These are phyloP conservation scores for Gambelia wislizenii DNA, from an alignment of 2,797 vertebrate species.

Conservation along the genomic window DNA sequence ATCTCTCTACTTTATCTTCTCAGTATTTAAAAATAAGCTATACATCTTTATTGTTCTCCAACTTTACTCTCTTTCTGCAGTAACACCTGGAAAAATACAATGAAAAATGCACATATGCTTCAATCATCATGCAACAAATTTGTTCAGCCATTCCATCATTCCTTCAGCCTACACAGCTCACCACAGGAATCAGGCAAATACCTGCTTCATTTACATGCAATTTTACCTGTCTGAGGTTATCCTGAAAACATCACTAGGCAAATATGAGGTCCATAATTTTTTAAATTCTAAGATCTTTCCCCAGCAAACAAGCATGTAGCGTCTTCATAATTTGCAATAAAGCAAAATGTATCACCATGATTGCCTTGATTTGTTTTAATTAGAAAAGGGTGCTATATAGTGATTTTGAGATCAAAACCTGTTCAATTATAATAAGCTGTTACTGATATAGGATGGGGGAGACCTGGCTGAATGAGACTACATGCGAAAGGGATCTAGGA, in stretches of 20 bases:
- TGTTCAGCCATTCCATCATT: neutral
- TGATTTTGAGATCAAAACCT: neutral
- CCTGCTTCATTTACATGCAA: neutral
- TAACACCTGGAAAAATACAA: neutral
- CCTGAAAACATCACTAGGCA: neutral
- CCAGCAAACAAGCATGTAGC: neutral
- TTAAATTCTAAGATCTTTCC: neutral
- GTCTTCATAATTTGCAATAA: conserved; percentile 4
- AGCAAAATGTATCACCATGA: neutral
- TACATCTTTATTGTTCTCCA: conserved; percentile 8
- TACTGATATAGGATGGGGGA: too few species aligned
- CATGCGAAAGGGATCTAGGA: too few species aligned
- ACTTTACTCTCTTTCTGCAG: neutral
- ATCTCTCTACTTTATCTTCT: neutral
- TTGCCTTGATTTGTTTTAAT: neutral
- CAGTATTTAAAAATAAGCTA: neutral
- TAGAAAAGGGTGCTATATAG: neutral
- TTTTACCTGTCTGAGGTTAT: neutral
- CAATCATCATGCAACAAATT: neutral
- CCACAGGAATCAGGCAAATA: neutral
- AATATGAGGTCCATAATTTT: neutral
- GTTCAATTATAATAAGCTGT: neutral
- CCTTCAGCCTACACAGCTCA: neutral
- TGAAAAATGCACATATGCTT: neutral
- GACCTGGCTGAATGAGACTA: too few species aligned